Evolutionary conservation across 2,888 invertebrate species (phyloP), one percentile per base, ranked within the genome.

Genomic region (Drosophila neonasuta): DNA sequence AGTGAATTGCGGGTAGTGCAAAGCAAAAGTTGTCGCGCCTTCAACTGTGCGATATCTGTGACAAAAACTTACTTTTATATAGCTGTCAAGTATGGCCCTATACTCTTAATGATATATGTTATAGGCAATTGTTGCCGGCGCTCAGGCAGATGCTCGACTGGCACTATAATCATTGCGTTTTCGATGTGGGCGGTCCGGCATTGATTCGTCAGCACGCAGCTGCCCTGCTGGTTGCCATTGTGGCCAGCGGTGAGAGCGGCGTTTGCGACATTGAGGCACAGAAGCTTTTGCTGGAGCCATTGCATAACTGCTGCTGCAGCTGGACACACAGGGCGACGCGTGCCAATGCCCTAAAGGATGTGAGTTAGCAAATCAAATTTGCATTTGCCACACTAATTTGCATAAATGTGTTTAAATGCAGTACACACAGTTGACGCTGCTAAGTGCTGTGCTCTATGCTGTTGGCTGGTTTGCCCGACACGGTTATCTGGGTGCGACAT

Each of bases 161-260:
- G 90, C 91, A 91, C 68, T 89, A 86, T 80, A 88, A 90, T 80
- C 87, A 90, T 84, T 84, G 89, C 51, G 77, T 86, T 63, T 90
- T 89, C 64, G 88, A 90, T 57, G 75, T 87, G 75, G 90, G 89
- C 78, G 89, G 89, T 44, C 84, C 90, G 34, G 87, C 84, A 62
- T 74, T 91, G 39, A 86, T 91, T 54, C 83, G 90, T 13, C 91
- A 91, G 68, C 91, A 91, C 88, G 91, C 91, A 76, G 79, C 91
- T 39, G 90, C 91, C 7, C 50, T 91, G 41, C 58, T 91, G 10
- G 79, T 82, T 17, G 86, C 86, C 20, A 84, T 90, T 70, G 78
- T 86, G 52, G 86, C 88, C 44, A 80, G 82, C 54, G 87, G 86
- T 4, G 87, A 86, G 64, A 72, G 70, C 58, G 87, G 85, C 30